Percentiles rank a stretch among this genome's conserved stretches.
phyloP scores from a whole-genome alignment of 2,888 invertebrate species.

The Agrilus cyanescens region DNA sequence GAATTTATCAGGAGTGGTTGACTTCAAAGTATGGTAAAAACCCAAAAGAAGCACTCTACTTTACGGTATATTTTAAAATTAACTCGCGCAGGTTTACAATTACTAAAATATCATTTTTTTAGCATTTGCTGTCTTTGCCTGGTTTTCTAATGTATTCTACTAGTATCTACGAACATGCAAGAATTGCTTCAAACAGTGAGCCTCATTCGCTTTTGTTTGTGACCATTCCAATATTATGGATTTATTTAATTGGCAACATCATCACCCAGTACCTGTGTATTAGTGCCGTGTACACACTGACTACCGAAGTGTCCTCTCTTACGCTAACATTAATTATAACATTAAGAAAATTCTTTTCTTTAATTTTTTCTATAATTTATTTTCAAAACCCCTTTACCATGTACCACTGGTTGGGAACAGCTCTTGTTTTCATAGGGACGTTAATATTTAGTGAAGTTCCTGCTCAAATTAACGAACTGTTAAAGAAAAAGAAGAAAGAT shows the following conservation, averaged over 20 bases:
- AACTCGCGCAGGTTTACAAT: neutral
- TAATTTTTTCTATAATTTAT: slow-evolving; percentile 90
- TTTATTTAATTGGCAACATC: slow-evolving; percentile 70
- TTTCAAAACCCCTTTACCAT: slow-evolving; percentile 90
- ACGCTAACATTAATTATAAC: slow-evolving; percentile 95
- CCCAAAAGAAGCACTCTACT: slow-evolving; percentile 78
- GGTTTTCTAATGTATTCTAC: slow-evolving; percentile 69
- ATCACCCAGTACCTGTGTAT: slow-evolving; percentile 90
- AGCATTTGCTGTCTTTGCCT: slow-evolving; percentile 84
- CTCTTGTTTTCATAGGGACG: slow-evolving; percentile 85
- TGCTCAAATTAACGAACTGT: slow-evolving; percentile 4
- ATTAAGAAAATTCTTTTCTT: slow-evolving; percentile 85
- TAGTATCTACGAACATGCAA: slow-evolving; percentile 67
- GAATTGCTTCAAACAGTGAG: slow-evolving; percentile 57
- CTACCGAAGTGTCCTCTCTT: slow-evolving; percentile 86
- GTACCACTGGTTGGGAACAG: slow-evolving; percentile 84
- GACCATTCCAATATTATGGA: slow-evolving; percentile 59
- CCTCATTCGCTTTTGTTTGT: slow-evolving; percentile 48
- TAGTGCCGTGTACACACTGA: slow-evolving; percentile 85
- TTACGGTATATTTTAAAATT: slow-evolving; percentile 49
- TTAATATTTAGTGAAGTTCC: slow-evolving; percentile 75
- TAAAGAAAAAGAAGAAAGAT: neutral
- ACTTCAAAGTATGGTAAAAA: slow-evolving; percentile 80
- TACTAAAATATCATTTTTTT: slow-evolving; percentile 24
- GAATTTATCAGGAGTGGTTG: slow-evolving; percentile 78